Base-by-base conservation (phyloP, 92 coral and sea anemone genomes). In the Muricea muricata region DNA sequence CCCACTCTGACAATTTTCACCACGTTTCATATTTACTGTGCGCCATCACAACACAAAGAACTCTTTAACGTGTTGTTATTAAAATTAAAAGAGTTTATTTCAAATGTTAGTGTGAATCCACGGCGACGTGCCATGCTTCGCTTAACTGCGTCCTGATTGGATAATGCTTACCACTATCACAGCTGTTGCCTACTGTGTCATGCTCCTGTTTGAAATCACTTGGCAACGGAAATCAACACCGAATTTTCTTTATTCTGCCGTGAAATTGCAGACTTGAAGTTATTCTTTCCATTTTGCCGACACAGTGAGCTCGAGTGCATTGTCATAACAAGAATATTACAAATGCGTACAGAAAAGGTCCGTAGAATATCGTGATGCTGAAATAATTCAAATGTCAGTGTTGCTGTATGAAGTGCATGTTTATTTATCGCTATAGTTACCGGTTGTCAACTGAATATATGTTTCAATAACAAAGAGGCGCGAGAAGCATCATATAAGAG, bases 391-490 rank as follows among this genome's bases (percentile, higher is more conserved):
- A 75, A 55, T 55, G 29, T 26, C 24, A 11, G 14, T 25, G 65
- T 31, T 28, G 65, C 33, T 52, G 13, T n/a, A 60, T 68, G 75
- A 68, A 68, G 75, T 45, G 55, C 28, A 21, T 28, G 55, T 75
- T 47, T 29, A 47, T 75, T 26, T 32, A 26, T 28, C 66, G 18
- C 35, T 28, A 75, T 75, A 52, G 80, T 47, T 47, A 75, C 80
- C 39, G 14, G 12, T 25, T 18, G 35, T 75, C 80, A 75, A 29
- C 65, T 75, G 80, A 75, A 26, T 50, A 75, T 31, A 75, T n/a
- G 80, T 48, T 75, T 75, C 80, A 39, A 75, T 25, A 50, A 75
- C 80, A 75, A 75, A 75, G 65, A 46, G 58, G 26, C 65, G 13
- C 70, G 39, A 63, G 70, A 30, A 63, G 13, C 30, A 28, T 63